Conservation (phyloP, 2,113 vertebrate genomes). For the Herpetotheres cachinnans region DNA sequence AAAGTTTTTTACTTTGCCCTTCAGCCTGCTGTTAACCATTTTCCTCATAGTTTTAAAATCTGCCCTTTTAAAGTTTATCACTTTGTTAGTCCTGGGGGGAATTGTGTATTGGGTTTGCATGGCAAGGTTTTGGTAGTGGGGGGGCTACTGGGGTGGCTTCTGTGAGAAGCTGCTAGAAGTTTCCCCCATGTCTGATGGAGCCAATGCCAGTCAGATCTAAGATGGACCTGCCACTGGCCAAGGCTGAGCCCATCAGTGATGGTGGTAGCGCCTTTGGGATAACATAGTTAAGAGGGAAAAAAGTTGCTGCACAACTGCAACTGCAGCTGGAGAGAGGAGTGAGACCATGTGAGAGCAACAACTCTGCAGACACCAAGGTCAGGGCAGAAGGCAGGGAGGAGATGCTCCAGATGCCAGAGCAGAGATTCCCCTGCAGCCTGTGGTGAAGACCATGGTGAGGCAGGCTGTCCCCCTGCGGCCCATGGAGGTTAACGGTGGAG, state of each 20-base stretch:
- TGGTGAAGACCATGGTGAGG: neutral
- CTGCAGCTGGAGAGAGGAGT: neutral
- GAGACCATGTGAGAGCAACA: neutral
- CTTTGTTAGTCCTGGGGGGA: neutral
- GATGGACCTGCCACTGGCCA: neutral
- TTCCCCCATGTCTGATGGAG: neutral
- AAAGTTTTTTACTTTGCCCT: slow-evolving; percentile 72
- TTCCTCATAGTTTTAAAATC: slow-evolving; percentile 62
- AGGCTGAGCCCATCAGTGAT: neutral
- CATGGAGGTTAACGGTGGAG: neutral
- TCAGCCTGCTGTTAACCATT: slow-evolving; percentile 69
- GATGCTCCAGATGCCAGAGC: neutral
- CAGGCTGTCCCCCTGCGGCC: neutral
- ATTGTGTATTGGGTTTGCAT: neutral
- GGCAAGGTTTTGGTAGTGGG: neutral
- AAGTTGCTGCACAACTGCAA: neutral
- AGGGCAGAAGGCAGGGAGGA: neutral
- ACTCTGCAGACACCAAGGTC: neutral
- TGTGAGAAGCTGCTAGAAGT: neutral
- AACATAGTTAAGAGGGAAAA: neutral
- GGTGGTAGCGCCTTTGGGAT: neutral
- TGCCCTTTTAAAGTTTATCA: slow-evolving; percentile 63
- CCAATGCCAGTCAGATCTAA: neutral
- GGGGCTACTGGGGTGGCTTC: neutral
- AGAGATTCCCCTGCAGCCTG: neutral